Evolutionary conservation across 2,888 invertebrate genomes (phyloP).

Genomic region (Noctua fimbriata): DNA sequence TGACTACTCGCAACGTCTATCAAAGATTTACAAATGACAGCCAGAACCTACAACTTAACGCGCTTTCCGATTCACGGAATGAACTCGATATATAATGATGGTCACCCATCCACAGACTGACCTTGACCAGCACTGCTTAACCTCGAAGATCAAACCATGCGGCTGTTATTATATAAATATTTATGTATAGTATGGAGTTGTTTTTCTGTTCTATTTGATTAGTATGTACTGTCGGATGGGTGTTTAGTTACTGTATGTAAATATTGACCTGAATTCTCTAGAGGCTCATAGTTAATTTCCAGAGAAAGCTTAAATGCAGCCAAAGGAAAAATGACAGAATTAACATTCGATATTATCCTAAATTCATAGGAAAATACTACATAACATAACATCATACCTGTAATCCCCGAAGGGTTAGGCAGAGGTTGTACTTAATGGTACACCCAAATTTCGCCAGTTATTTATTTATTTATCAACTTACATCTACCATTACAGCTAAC

Average conservation of each 20-base stretch:
- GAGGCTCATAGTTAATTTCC: slow-evolving; percentile 13
- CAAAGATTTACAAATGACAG: background rate
- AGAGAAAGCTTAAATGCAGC: background rate
- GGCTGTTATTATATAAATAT: background rate
- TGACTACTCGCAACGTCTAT: background rate
- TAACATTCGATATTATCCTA: background rate
- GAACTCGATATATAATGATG: background rate
- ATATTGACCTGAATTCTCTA: slow-evolving; percentile 29
- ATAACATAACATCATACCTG: background rate
- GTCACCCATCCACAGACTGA: background rate
- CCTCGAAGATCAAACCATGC: background rate
- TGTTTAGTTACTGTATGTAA: slow-evolving; percentile 27
- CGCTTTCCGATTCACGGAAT: background rate
- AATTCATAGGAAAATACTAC: background rate
- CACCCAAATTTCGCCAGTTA: too few species aligned
- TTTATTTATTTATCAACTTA: too few species aligned
- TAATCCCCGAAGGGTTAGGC: too few species aligned
- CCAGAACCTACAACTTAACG: background rate
- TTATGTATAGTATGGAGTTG: background rate
- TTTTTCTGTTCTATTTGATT: background rate
- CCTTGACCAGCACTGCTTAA: background rate
- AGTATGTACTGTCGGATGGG: background rate
- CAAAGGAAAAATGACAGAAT: background rate
- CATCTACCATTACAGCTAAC: too few species aligned
- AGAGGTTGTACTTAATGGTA: too few species aligned